Base-by-base conservation (phyloP, 2,888 invertebrate genomes). In the Limnephilus lunatus region DNA sequence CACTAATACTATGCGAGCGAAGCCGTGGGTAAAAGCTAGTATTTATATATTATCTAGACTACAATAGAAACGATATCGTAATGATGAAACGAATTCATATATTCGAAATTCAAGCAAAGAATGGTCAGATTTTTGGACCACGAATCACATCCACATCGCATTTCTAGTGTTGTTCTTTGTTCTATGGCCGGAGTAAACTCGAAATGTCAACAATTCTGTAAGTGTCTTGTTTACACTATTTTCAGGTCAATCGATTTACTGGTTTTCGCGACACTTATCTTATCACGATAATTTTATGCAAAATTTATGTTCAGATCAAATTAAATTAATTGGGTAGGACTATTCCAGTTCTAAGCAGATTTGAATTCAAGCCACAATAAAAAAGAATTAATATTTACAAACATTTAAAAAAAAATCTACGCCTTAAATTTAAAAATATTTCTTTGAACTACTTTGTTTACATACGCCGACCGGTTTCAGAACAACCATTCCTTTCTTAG, bases 231-330 rank as follows among this genome's bases (percentile, higher is more conserved):
- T 68, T 68, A 68, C 68, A 68, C n/a, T n/a, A 68, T 68, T 68
- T 68, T 68, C 25, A 68, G 68, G 25, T 68, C 25, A 68, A 68
- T 68, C 25, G 68, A 68, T 68, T 68, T 68, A n/a, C 68, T 68
- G 68, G 68, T 68, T 68, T 68, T n/a, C n/a, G 68, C 15, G 53
- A 53, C 53, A 53, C 53, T 53, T 53, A 68, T 68, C n/a, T n/a
- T n/a, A 32, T 83, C 25, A 32, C 35, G 83, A 83, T 83, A 7
- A 83, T 83, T 83, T 35, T 35, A 83, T 83, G 32, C 83, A 32
- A 1, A 68, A n/a, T 68, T 19, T 5, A n/a, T 68, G 9, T 68
- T 68, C 68, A 11, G 25, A 68, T 25, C 25, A 68, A 68, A n/a
- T 68, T 9, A 68, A 9, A 68, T 83, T 35, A 35, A 25, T 35